Conservation (phyloP, 2,797 vertebrate species). For the Acrossocheilus wenchowensis region DNA sequence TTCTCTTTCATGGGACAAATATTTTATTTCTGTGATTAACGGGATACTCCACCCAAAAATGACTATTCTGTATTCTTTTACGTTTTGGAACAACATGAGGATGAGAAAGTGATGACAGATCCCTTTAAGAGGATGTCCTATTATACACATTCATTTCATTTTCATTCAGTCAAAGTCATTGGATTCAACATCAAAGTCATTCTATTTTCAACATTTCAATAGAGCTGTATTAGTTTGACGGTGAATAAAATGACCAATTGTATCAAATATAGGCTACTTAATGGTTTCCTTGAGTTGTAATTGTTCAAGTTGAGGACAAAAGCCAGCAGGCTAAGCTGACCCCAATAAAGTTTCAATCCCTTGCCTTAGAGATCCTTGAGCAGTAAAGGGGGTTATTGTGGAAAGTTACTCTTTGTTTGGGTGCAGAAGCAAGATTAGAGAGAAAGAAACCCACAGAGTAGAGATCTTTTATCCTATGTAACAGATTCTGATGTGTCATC, state of each 20-base stretch:
- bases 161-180: not conserved
- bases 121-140: not conserved
- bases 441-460: slow-evolving; percentile 5
- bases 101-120: not conserved
- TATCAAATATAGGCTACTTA: slow-evolving; percentile 2
- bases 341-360: slow-evolving; percentile 25
- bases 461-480: slow-evolving; percentile 1
- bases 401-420: slow-evolving; percentile 39
- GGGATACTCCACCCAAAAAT: not conserved
- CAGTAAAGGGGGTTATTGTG: slow-evolving; percentile 32
- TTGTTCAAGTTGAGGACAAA: not conserved
- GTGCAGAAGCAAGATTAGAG: slow-evolving; percentile 22
- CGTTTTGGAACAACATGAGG: not conserved
- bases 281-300: not conserved
- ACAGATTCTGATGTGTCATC: not conserved
- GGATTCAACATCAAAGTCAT: not conserved
- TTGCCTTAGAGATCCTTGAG: slow-evolving; percentile 19
- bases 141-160: not conserved
- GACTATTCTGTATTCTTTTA: not conserved
- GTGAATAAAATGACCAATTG: not conserved
- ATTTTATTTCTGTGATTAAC: not conserved
- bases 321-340: slow-evolving; percentile 27
- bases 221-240: not conserved
- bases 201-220: not conserved
- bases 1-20: not conserved